Base-by-base conservation (phyloP, 2,113 vertebrate genomes). In the Sterrhoptilus dennistouni region DNA sequence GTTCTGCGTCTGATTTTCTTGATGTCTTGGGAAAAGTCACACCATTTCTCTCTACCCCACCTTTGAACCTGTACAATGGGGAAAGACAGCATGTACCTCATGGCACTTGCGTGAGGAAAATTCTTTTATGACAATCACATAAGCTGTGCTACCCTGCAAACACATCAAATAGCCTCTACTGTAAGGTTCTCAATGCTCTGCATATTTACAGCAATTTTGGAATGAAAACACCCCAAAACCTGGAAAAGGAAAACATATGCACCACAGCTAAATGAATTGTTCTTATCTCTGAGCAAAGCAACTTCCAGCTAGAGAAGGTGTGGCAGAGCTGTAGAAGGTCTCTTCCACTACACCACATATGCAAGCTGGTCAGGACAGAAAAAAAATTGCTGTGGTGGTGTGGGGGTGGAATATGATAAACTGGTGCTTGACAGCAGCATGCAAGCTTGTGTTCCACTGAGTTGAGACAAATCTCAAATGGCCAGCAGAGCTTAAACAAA, bases 31-130 rank as follows among this genome's bases (percentile, higher is more conserved):
- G 42, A 70, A 64, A 86, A 53, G 36, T 49, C 18, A 25, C 10
- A 4, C 8, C 3, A 0, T 40, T 16, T 64, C 27, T 44, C 36
- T 66, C 2, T 25, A 15, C 20, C 27, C 42, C 18, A 6, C 25
- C 83, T 76, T 25, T 53, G 24, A 45, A 27, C 11, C 12, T 52
- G 42, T 16, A 5, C 38, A n/a, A 5, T 5, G 14, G 56, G 12
- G 9, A 82, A 47, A 13, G 35, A 19, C 13, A 80, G 47, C 14
- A 3, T 5, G 27, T 17, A 11, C 36, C 45, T 86, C 50, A 29
- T 6, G 44, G 22, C 17, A n/a, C 52, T 24, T 16, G 13, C 0
- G 5, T 22, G 27, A 54, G 38, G 66, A 80, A 54, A 66, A 50
- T 21, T 70, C 11, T 35, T 68, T 70, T 19, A 42, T 19, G 25